These are phyloP conservation scores for Lasioglossum leucozonium DNA, from an alignment of 2,888 invertebrate species.

Conservation along the genomic window DNA sequence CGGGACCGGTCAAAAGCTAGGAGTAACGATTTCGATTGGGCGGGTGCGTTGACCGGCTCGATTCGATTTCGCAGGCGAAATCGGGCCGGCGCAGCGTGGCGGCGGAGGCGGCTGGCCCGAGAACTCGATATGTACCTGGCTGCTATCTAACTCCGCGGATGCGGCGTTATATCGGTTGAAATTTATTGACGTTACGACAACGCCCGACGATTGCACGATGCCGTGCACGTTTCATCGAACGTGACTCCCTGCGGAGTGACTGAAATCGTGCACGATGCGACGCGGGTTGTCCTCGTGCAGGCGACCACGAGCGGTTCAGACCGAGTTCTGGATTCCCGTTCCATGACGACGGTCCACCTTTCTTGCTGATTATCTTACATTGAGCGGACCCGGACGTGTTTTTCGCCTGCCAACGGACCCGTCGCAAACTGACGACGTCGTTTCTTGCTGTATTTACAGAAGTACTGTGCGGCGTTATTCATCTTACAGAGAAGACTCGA, in stretches of 20 bases:
- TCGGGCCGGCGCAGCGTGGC: slow-evolving; percentile 29
- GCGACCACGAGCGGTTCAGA: slow-evolving; percentile 43
- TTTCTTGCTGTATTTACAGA: background rate
- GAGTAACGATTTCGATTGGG: slow-evolving; percentile 18
- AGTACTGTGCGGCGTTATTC: background rate
- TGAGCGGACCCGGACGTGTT: slow-evolving; percentile 14
- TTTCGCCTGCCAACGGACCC: background rate
- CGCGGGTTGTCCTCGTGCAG: slow-evolving; percentile 57
- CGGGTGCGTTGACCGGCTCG: slow-evolving; percentile 25
- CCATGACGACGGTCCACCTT: background rate
- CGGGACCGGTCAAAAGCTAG: background rate
- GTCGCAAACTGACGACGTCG: background rate
- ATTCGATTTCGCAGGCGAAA: slow-evolving; percentile 41
- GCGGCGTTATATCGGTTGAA: slow-evolving; percentile 61
- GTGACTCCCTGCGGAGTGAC: slow-evolving; percentile 66
- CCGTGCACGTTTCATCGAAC: slow-evolving; percentile 69
- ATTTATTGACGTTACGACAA: slow-evolving; percentile 66
- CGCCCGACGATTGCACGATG: slow-evolving; percentile 55
- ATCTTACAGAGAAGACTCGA: background rate
- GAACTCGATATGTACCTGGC: slow-evolving; percentile 30
- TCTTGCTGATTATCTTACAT: slow-evolving; percentile 44
- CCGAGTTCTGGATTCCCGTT: slow-evolving; percentile 29
- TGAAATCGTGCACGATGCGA: slow-evolving; percentile 60
- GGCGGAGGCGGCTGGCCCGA: background rate
- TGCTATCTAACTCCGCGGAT: slow-evolving; percentile 45